These are phyloP conservation scores for Hymenochirus boettgeri DNA, from an alignment of 2,113 vertebrate species.

Conservation along the genomic window DNA sequence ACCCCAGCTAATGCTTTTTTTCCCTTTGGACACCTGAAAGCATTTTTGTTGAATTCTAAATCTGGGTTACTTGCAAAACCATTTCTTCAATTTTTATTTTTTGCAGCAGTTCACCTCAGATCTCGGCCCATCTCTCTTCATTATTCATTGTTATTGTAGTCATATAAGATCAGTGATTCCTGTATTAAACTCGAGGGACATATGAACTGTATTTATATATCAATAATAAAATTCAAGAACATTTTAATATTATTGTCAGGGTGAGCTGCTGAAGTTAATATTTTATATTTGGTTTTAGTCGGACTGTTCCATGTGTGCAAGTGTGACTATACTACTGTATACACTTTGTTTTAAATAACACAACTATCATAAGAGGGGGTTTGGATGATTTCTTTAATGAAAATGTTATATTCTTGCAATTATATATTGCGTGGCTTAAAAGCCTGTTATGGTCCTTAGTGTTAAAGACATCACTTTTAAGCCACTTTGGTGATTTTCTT, in stretches of 20 bases:
- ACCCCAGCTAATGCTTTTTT: conserved; percentile 67
- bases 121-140: conserved; percentile 56
- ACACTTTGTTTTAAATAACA: too few species aligned
- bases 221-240: conserved; percentile 52
- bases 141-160: conserved; percentile 58
- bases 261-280: conserved; percentile 55
- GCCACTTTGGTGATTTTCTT: too few species aligned
- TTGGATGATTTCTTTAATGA: too few species aligned
- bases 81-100: conserved; percentile 59
- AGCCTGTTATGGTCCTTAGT: too few species aligned
- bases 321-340: conserved; percentile 19
- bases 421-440: too few species aligned
- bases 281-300: conserved; percentile 47
- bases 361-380: too few species aligned
- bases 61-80: conserved; percentile 84
- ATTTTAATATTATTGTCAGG: conserved; percentile 55
- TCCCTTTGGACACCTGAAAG: conserved; percentile 66
- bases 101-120: conserved; percentile 54
- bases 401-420: too few species aligned
- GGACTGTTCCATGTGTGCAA: conserved; percentile 38
- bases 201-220: conserved; percentile 43
- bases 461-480: too few species aligned
- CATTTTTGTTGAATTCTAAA: conserved; percentile 79
- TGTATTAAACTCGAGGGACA: conserved; percentile 58
- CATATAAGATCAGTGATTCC: conserved; percentile 61